A percentile compares a stretch with the other conserved stretches of the same genome.
Evolutionary conservation across 2,888 invertebrate genomes (phyloP).

Genomic region (Epinotia ramella): DNA sequence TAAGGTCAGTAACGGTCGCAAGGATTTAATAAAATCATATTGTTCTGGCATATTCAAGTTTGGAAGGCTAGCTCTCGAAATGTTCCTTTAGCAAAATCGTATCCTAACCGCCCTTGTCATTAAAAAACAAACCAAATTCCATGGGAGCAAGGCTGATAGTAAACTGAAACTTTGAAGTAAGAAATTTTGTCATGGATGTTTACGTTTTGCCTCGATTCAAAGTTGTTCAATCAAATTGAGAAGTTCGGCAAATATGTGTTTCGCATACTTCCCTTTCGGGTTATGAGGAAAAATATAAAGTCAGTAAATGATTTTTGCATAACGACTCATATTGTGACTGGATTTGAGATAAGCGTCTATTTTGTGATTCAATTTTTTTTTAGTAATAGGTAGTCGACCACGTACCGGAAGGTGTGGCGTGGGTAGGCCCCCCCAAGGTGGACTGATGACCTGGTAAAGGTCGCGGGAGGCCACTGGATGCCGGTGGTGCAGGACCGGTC

Average conservation of each 20-base stretch:
- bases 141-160: not conserved
- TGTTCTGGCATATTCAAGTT: constrained; percentile 10
- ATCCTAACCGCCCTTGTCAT: not conserved
- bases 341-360: not conserved
- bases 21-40: constrained; percentile 31
- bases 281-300: not conserved
- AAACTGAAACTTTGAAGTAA: not conserved
- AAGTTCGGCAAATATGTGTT: constrained; percentile 24
- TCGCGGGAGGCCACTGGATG: no score
- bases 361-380: not conserved
- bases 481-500: no score
- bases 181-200: not conserved
- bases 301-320: not conserved
- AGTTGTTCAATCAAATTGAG: constrained; percentile 31
- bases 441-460: no score
- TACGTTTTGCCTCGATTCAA: not conserved
- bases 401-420: no score
- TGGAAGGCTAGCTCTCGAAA: constrained; percentile 7
- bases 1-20: constrained; percentile 12
- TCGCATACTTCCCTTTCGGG: not conserved
- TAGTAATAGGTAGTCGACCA: no score
- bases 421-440: no score
- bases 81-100: not conserved
- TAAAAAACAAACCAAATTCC: not conserved
- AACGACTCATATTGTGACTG: not conserved